Conservation (phyloP, 2,113 vertebrate species). For the Myanophis thanlyinensis region DNA sequence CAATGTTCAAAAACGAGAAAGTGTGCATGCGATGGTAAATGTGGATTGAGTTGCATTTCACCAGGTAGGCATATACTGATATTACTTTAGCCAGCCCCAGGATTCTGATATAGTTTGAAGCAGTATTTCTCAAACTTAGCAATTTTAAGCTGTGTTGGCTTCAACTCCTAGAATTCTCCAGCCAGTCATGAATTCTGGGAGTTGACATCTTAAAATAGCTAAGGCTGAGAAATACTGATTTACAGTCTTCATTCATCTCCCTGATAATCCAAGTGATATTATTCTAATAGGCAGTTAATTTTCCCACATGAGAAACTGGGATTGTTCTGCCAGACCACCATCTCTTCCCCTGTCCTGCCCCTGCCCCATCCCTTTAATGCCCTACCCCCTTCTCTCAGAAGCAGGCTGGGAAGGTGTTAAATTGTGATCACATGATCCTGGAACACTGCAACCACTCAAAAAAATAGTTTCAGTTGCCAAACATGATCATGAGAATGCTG, state of each 20-base stretch:
- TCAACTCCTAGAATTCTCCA: neutral
- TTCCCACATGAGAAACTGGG: too few relatives aligned
- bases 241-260: neutral
- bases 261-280: neutral
- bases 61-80: constrained; percentile 60
- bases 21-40: constrained; percentile 79
- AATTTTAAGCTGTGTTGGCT: neutral
- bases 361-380: too few relatives aligned
- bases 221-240: too few relatives aligned
- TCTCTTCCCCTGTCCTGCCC: too few relatives aligned
- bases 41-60: constrained; percentile 81
- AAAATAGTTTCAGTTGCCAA: neutral
- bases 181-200: neutral
- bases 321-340: too few relatives aligned
- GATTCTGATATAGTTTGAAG: neutral
- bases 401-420: too few relatives aligned
- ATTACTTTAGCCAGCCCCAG: neutral
- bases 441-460: neutral
- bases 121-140: neutral
- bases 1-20: constrained; percentile 73
- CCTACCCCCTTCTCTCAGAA: too few relatives aligned
- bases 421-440: neutral
- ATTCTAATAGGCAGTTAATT: too few relatives aligned
- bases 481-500: neutral
- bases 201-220: neutral